Conservation (phyloP, 2,797 vertebrate genomes). For the Takifugu rubripes region DNA sequence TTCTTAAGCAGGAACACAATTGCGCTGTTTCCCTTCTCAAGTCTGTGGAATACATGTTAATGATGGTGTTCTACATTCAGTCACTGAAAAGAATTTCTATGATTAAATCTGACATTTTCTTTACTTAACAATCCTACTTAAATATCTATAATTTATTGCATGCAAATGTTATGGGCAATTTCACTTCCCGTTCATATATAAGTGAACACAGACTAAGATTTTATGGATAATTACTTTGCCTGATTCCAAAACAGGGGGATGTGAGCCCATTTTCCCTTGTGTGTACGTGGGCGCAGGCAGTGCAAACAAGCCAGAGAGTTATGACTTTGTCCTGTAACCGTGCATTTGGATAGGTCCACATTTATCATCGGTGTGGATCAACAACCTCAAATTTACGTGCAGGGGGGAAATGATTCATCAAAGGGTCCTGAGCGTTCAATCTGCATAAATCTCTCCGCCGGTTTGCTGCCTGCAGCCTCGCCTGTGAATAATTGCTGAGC, state of each 20-base stretch:
- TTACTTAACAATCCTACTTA: too few relatives aligned
- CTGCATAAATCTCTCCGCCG: conserved; percentile 71
- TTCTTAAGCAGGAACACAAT: too few relatives aligned
- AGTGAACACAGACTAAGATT: background rate
- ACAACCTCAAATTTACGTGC: conserved; percentile 62
- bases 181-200: background rate
- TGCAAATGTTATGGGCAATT: background rate
- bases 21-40: too few relatives aligned
- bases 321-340: conserved; percentile 47
- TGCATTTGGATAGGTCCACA: conserved; percentile 34
- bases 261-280: background rate
- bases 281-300: conserved; percentile 2
- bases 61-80: too few relatives aligned
- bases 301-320: conserved; percentile 53
- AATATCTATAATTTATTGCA: too few relatives aligned
- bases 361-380: conserved; percentile 64
- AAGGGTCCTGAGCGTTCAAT: conserved; percentile 43
- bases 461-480: conserved; percentile 51
- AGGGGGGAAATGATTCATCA: conserved; percentile 52
- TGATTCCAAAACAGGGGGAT: background rate
- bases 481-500: conserved; percentile 61
- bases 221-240: background rate
- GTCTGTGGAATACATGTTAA: too few relatives aligned
- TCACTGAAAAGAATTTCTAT: too few relatives aligned
- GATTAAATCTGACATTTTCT: too few relatives aligned